A percentile compares a stretch with the other conserved stretches of the same genome.
These are phyloP conservation scores for Mergus octosetaceus DNA, from an alignment of 2,797 vertebrate species.

Conservation along the genomic window DNA sequence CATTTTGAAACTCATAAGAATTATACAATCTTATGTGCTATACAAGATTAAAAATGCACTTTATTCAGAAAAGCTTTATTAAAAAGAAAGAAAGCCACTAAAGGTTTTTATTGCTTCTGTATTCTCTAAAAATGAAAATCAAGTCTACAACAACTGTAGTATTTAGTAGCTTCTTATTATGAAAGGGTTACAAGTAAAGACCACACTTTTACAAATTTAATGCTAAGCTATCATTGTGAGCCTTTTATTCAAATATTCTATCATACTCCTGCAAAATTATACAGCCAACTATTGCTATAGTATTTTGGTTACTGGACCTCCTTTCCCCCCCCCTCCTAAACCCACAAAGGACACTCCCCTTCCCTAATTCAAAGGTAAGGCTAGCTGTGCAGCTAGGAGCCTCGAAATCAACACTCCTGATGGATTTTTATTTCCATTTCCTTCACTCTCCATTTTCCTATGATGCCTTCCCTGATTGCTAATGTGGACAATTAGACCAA, in stretches of 20 bases:
- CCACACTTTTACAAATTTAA: background rate
- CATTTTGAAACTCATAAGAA: background rate
- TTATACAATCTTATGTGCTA: background rate
- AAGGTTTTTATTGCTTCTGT: background rate
- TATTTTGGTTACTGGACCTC: background rate
- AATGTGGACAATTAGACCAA: background rate
- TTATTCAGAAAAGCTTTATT: background rate
- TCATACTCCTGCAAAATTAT: background rate
- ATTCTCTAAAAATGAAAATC: background rate
- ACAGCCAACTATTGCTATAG: background rate
- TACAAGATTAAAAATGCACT: background rate
- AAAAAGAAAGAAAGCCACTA: background rate
- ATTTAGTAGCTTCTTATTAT: background rate
- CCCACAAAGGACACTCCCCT: background rate
- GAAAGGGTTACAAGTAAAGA: background rate
- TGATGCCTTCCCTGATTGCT: fast-evolving
- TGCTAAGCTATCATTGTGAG: background rate
- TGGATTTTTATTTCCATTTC: background rate
- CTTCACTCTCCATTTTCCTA: background rate
- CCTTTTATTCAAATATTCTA: background rate
- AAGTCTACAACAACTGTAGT: background rate
- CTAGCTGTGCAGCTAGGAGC: background rate
- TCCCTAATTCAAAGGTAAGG: background rate
- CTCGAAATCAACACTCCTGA: background rate
- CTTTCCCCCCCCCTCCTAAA: background rate